A percentile compares a stretch with the other conserved stretches of the same genome.
phyloP scores from a whole-genome alignment of 2,888 invertebrate species.

The Petrophora chlorosata region DNA sequence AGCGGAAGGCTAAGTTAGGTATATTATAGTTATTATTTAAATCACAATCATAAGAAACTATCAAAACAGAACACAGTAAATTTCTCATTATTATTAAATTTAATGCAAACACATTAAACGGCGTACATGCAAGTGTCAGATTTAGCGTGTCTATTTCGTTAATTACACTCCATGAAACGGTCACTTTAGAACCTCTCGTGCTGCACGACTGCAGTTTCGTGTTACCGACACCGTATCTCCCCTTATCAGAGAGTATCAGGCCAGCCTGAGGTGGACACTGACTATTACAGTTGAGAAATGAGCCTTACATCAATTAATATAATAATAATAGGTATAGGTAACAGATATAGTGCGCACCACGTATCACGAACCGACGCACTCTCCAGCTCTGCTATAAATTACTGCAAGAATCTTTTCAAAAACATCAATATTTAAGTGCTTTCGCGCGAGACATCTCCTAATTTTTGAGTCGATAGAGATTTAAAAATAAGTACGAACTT shows the following conservation, averaged over 20 bases:
- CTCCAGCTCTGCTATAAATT: too few relatives aligned
- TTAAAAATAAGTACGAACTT: constrained; percentile 34
- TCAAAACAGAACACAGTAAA: neutral
- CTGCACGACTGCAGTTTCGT: constrained; percentile 41
- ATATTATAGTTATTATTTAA: too few relatives aligned
- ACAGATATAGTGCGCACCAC: too few relatives aligned
- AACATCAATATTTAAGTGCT: constrained; percentile 45
- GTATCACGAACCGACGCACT: too few relatives aligned
- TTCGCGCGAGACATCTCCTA: constrained; percentile 39
- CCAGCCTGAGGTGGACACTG: too few relatives aligned
- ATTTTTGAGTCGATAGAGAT: constrained; percentile 28
- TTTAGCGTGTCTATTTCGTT: constrained; percentile 34
- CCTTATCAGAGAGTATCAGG: constrained; percentile 49
- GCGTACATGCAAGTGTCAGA: constrained; percentile 23
- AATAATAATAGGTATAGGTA: too few relatives aligned
- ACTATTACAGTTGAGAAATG: too few relatives aligned
- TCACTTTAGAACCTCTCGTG: constrained; percentile 46
- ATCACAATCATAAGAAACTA: too few relatives aligned
- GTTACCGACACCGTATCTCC: constrained; percentile 56
- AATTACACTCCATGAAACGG: constrained; percentile 45
- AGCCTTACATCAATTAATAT: too few relatives aligned
- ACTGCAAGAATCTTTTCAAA: constrained; percentile 40
- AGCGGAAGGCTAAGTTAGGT: too few relatives aligned
- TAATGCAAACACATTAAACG: constrained; percentile 8
- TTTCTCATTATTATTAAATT: neutral